phyloP scores from a whole-genome alignment of 1,140 invertebrate genomes.

The Agrypnia vestita region DNA sequence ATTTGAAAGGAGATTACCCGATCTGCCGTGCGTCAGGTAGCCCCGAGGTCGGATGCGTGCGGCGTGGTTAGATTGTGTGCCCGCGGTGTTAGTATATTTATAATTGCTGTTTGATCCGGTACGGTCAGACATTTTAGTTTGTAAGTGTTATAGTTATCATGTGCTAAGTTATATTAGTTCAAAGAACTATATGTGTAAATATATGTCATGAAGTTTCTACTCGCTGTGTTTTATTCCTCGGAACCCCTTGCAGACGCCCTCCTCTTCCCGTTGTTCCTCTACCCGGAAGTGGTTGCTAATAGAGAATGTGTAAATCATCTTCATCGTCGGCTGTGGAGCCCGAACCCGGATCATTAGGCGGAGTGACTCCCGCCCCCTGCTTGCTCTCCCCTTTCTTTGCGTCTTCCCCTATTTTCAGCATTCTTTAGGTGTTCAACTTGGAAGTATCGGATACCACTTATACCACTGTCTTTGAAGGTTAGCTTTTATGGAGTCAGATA shows the following conservation, averaged over 20 bases:
- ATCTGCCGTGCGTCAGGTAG: not conserved
- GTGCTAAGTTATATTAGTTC: constrained; percentile 49
- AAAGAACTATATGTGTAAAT: constrained; percentile 48
- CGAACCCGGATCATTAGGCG: too few relatives aligned
- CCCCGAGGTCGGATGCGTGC: not conserved
- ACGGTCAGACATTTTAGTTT: constrained; percentile 27
- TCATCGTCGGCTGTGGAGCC: too few relatives aligned
- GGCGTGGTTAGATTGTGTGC: constrained; percentile 1
- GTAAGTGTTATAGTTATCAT: constrained; percentile 48
- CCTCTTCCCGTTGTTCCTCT: too few relatives aligned
- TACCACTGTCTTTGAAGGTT: too few relatives aligned
- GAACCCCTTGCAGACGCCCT: not conserved
- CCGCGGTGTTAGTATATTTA: constrained; percentile 24
- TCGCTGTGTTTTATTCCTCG: constrained; percentile 3
- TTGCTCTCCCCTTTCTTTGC: too few relatives aligned
- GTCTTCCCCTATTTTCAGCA: too few relatives aligned
- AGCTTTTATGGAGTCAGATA: too few relatives aligned
- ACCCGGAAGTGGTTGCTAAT: not conserved
- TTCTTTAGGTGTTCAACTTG: too few relatives aligned
- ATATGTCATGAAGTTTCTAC: constrained; percentile 38
- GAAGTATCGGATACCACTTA: too few relatives aligned
- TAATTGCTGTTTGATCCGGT: constrained; percentile 25
- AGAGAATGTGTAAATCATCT: too few relatives aligned
- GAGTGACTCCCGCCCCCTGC: too few relatives aligned
- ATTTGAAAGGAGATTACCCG: not conserved